Conservation (phyloP, 1,140 invertebrate genomes). For the Zaprionus ornatus region DNA sequence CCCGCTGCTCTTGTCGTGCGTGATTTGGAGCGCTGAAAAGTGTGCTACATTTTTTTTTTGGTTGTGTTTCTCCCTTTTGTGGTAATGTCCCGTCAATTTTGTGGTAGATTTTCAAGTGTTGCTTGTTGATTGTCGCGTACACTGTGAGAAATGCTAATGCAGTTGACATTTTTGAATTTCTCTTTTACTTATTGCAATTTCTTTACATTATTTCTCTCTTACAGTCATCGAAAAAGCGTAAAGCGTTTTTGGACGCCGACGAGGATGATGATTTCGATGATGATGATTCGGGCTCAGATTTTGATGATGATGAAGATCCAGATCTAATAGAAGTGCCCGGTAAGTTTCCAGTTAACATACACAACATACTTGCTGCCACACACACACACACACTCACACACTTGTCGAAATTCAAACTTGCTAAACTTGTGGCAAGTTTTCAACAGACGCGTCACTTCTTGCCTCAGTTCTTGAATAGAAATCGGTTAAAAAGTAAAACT, state of each 20-base stretch:
- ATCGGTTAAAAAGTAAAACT: conserved; percentile 1
- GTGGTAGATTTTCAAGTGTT: conserved; percentile 3
- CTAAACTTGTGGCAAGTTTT: background rate
- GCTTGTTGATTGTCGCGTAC: conserved; percentile 4
- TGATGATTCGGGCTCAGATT: conserved; percentile 90
- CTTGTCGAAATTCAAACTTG: background rate
- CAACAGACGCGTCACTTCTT: background rate
- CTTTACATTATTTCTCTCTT: conserved; percentile 14
- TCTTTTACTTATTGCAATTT: conserved; percentile 1
- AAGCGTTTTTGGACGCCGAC: conserved; percentile 63
- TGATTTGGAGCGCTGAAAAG: conserved; percentile 42
- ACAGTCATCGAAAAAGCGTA: conserved; percentile 76
- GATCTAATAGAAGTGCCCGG: conserved; percentile 95
- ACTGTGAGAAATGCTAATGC: background rate
- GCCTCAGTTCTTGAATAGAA: background rate
- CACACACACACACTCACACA: background rate
- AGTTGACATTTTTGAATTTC: background rate
- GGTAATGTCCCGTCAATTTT: conserved; percentile 34
- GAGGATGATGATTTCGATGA: conserved; percentile 85
- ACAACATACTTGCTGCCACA: background rate
- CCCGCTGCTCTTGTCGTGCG: background rate
- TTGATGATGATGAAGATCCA: conserved; percentile 94
- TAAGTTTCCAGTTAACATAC: conserved; percentile 75
- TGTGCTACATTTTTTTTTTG: conserved; percentile 55
- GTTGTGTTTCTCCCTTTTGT: background rate